Evolutionary conservation across 2,113 vertebrate species (phyloP).

Genomic region (Callithrix jacchus): DNA sequence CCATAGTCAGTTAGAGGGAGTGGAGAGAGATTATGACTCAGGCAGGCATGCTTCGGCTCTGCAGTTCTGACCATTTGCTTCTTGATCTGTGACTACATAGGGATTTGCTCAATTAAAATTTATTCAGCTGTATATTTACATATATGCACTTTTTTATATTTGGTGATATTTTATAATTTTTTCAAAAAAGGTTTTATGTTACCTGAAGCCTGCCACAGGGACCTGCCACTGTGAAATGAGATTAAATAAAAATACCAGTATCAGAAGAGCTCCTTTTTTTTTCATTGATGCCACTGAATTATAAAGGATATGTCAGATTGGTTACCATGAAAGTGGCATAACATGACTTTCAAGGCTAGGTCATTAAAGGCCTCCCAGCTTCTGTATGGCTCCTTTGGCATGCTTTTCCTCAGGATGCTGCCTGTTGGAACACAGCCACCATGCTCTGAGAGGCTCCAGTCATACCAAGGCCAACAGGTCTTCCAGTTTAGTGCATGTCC

Average conservation of each 20-base stretch:
- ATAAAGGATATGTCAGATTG: background rate
- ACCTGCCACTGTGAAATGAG: background rate
- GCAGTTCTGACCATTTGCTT: background rate
- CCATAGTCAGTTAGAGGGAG: no score
- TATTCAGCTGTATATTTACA: background rate
- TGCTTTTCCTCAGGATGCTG: background rate
- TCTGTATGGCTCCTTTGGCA: background rate
- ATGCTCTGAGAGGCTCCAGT: background rate
- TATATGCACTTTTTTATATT: background rate
- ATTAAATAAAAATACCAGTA: slow-evolving; percentile 19
- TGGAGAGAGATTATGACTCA: background rate
- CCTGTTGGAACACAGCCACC: background rate
- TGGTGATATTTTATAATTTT: background rate
- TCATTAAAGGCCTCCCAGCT: background rate
- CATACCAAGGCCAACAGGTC: fast-evolving
- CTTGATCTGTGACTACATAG: background rate
- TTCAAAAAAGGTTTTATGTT: background rate
- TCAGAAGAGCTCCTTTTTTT: background rate
- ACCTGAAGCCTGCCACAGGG: background rate
- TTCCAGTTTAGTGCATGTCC: background rate
- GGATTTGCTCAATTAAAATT: background rate
- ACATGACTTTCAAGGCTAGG: background rate
- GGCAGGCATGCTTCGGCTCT: background rate
- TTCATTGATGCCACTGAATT: background rate
- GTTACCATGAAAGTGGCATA: background rate